phyloP scores from a whole-genome alignment of 2,113 vertebrate species.

The Rhea pennata region DNA sequence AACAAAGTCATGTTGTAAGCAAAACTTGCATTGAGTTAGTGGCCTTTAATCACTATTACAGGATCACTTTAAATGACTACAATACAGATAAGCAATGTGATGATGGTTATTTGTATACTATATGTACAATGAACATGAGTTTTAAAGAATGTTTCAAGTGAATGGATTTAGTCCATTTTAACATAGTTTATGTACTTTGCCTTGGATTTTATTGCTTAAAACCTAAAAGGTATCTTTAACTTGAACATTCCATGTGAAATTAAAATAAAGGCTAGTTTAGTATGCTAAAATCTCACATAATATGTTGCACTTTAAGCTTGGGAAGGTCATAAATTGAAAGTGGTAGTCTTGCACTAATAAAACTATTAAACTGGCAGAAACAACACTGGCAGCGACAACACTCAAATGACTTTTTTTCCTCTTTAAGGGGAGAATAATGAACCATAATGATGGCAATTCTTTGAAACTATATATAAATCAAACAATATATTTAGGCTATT shows the following conservation, averaged over 20 bases:
- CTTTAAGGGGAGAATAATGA: not conserved
- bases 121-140: conserved; percentile 16
- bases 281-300: conserved; percentile 6
- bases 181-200: conserved; percentile 36
- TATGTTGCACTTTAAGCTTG: conserved; percentile 62
- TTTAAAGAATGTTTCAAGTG: not conserved
- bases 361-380: not conserved
- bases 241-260: conserved; percentile 62
- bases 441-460: not conserved
- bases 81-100: not conserved
- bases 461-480: not conserved
- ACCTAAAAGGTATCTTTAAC: conserved; percentile 38
- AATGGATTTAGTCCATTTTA: conserved; percentile 37
- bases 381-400: not conserved
- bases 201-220: conserved; percentile 46
- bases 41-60: conserved; percentile 25
- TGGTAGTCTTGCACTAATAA: conserved; percentile 3
- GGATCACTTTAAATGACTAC: conserved; percentile 6
- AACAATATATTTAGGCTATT: not conserved
- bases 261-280: conserved; percentile 41
- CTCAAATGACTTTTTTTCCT: not conserved
- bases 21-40: not conserved
- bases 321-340: not conserved
- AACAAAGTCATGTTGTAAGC: not conserved
- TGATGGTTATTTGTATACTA: not conserved